Base-by-base conservation (phyloP, 2,888 invertebrate genomes). In the Papilio demoleus region DNA sequence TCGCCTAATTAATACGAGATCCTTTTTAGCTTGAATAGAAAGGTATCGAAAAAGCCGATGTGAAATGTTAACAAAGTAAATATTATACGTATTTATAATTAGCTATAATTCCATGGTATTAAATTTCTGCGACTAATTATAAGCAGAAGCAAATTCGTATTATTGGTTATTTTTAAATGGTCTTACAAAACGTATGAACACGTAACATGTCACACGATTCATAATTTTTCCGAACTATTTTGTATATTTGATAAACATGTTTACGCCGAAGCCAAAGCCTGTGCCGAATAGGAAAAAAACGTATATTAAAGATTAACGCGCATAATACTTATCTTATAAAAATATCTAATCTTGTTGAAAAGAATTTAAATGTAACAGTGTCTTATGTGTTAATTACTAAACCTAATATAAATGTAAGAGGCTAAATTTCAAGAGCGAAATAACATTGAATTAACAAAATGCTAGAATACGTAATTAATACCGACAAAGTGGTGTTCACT, bases 401-500 rank as follows among this genome's bases (percentile, higher is more conserved):
- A 22, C 19, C 45, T 47, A 53, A 53, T 27, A 27, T 31, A 31
- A 27, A 31, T 27, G 53, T n/a, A 31, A 27, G 31, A 27, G 27
- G 27, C 27, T 53, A n/a, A 31, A 27, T 53, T 53, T 24, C 53
- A 27, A 27, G 27, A 53, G 53, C 53, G 27, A 31, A 53, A 53
- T 53, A 53, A 53, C 27, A 53, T 27, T n/a, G n/a, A 27, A 53
- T 53, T 53, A 53, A n/a, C n/a, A n/a, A n/a, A 53, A 53, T 53
- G 27, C 27, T 24, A 24, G 24, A 27, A 53, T 53, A 53, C 53
- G 53, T 53, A 27, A 31, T 53, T 53, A 53, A 53, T 53, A 27
- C 53, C 31, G 53, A 53, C 53, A 53, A 53, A 53, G 31, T 53
- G 27, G 53, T 31, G 27, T 53, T 53, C 53, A 27, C 9, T 2